Evolutionary conservation across 2,113 vertebrate genomes (phyloP).

Genomic region (Eurypyga helias): DNA sequence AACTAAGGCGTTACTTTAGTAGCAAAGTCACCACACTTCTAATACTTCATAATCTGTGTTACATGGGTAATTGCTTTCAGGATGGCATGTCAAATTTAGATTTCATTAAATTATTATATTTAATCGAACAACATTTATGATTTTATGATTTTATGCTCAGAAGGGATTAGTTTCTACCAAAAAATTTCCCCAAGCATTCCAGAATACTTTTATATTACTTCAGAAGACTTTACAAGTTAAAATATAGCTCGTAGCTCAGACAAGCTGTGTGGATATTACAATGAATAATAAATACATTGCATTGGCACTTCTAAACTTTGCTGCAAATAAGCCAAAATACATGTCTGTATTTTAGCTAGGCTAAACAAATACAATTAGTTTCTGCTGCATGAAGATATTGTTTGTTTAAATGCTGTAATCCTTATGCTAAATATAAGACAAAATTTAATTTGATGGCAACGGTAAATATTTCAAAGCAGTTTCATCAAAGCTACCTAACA

Average conservation of each 20-base stretch:
- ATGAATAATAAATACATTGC: slow-evolving; percentile 46
- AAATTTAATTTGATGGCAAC: slow-evolving; percentile 70
- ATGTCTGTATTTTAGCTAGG: background rate
- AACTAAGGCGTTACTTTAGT: background rate
- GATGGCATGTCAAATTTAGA: background rate
- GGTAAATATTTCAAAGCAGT: slow-evolving; percentile 63
- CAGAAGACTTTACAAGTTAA: background rate
- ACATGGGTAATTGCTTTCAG: background rate
- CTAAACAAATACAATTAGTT: slow-evolving; percentile 73
- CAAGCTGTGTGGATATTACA: background rate
- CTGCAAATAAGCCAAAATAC: slow-evolving; percentile 53
- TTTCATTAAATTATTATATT: background rate
- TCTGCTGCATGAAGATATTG: slow-evolving; percentile 62
- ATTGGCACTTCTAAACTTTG: slow-evolving; percentile 30
- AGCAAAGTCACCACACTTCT: background rate
- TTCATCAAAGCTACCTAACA: slow-evolving; percentile 36
- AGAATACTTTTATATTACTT: background rate
- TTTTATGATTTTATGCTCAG: background rate
- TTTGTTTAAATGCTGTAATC: slow-evolving; percentile 75
- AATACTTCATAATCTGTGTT: background rate
- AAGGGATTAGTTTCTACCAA: background rate
- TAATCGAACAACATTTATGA: background rate
- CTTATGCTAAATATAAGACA: slow-evolving; percentile 49
- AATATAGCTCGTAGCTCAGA: background rate
- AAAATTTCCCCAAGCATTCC: background rate